Percentiles rank a stretch among this genome's conserved stretches.
phyloP scores from a whole-genome alignment of 2,888 invertebrate genomes.

The Pelosia muscerda region DNA sequence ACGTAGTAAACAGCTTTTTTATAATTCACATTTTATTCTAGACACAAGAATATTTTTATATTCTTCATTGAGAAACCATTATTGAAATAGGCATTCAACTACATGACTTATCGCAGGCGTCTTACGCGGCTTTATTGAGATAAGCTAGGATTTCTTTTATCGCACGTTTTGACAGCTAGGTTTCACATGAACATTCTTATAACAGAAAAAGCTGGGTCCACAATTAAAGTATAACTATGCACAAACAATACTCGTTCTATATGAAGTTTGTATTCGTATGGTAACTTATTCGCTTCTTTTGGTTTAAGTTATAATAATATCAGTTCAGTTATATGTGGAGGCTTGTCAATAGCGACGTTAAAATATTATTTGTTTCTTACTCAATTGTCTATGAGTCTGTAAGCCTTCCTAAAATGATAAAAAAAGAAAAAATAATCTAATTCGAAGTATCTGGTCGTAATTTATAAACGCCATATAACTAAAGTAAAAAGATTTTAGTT shows the following conservation, averaged over 20 bases:
- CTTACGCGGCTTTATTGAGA: neutral
- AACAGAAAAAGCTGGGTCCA: neutral
- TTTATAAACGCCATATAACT: too few species aligned
- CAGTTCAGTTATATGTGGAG: neutral
- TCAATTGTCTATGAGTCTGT: too few species aligned
- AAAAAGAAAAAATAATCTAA: too few species aligned
- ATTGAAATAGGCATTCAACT: neutral
- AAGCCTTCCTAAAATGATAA: too few species aligned
- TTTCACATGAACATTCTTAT: neutral
- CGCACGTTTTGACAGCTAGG: neutral
- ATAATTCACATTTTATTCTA: neutral
- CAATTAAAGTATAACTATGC: neutral
- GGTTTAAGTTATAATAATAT: neutral
- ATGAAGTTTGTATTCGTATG: neutral
- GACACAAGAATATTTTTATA: neutral
- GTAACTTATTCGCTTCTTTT: neutral
- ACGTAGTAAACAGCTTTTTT: neutral
- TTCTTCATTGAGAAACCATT: neutral
- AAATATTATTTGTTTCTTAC: too few species aligned
- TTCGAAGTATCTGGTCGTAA: too few species aligned
- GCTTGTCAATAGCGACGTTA: too few species aligned
- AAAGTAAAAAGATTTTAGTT: too few species aligned
- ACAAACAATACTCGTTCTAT: neutral
- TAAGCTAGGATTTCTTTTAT: conserved; percentile 12
- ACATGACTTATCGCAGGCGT: neutral